Evolutionary conservation across 2,113 vertebrate genomes (phyloP).

Genomic region (Ailurus styani): DNA sequence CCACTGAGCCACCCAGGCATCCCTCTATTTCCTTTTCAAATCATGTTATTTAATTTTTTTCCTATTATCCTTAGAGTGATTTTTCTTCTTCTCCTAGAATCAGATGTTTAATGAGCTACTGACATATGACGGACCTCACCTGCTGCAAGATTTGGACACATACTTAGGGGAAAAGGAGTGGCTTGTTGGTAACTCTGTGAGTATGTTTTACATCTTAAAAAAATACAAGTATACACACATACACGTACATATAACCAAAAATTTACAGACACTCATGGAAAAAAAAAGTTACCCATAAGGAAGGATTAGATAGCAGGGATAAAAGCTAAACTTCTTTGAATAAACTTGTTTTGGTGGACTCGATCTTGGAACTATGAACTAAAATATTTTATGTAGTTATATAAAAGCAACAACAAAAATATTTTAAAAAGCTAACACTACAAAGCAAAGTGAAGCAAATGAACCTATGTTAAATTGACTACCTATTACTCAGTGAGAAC

Average conservation of each 20-base stretch:
- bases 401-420: neutral
- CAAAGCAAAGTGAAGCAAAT: neutral
- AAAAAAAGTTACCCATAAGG: neutral
- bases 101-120: conserved; percentile 79
- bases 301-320: neutral
- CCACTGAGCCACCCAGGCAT: too few species aligned
- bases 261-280: neutral
- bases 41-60: neutral
- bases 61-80: neutral
- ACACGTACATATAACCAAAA: neutral
- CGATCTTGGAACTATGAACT: neutral
- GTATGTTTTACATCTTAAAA: conserved; percentile 61
- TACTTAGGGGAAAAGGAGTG: conserved; percentile 81
- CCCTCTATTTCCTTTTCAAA: neutral
- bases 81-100: conserved; percentile 66
- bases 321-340: neutral
- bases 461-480: neutral
- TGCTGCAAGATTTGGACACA: conserved; percentile 78
- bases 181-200: conserved; percentile 84
- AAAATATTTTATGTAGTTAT: neutral
- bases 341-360: neutral
- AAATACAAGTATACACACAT: neutral
- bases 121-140: conserved; percentile 65
- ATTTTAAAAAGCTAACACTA: neutral
- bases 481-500: neutral